Evolutionary conservation across 2,797 vertebrate genomes (phyloP).

Genomic region (Hafferia zeledoni): DNA sequence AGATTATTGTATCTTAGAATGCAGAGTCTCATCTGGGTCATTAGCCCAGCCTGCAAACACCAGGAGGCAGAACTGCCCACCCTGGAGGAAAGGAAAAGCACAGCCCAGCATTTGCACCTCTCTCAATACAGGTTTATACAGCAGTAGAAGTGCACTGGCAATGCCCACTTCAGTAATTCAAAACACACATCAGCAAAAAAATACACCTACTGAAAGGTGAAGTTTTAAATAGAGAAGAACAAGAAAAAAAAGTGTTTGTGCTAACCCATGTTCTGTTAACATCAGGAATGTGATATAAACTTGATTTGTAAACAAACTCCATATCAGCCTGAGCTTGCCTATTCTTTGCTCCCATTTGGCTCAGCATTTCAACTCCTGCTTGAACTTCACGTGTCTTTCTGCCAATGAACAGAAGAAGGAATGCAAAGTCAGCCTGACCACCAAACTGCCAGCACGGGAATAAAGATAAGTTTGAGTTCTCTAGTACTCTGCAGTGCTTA

Average conservation of each 20-base stretch:
- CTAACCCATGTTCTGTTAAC: background rate
- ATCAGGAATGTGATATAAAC: background rate
- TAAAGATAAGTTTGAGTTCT: slow-evolving; percentile 35
- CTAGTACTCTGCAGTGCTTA: background rate
- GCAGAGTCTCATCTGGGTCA: background rate
- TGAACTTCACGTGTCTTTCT: background rate
- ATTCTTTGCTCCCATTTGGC: background rate
- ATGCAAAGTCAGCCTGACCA: background rate
- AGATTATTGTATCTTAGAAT: background rate
- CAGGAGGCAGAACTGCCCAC: background rate
- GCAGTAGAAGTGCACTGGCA: background rate
- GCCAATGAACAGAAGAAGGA: background rate
- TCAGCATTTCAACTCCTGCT: background rate
- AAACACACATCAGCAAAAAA: background rate
- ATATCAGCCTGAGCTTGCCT: fast-evolving
- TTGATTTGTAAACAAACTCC: background rate
- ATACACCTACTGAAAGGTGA: background rate
- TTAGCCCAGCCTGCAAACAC: background rate
- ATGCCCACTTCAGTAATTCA: background rate
- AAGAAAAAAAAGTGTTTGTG: background rate
- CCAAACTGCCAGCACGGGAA: background rate
- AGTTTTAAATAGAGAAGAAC: background rate
- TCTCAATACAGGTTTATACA: background rate
- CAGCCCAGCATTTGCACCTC: background rate
- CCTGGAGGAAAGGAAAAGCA: background rate